phyloP scores from a whole-genome alignment of 2,888 invertebrate genomes.

The Globia sparganii region DNA sequence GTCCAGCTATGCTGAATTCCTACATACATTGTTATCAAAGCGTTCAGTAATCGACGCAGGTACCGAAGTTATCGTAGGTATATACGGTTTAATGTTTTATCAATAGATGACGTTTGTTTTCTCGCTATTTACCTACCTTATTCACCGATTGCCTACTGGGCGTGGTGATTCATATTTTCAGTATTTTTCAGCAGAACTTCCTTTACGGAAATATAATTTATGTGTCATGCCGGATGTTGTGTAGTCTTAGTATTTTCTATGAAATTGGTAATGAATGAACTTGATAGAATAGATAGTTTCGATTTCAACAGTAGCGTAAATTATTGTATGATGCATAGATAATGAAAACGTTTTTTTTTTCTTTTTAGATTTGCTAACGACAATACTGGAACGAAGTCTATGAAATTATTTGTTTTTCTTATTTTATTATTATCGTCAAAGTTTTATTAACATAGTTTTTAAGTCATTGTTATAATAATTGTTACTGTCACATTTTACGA shows the following conservation, averaged over 20 bases:
- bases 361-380: no score
- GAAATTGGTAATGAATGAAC: constrained; percentile 12
- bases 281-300: constrained; percentile 1
- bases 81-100: constrained; percentile 69
- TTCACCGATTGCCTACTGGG: constrained; percentile 51
- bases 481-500: no score
- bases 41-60: constrained; percentile 25
- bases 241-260: constrained; percentile 12
- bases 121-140: constrained; percentile 59
- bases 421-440: no score
- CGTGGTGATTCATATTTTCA: constrained; percentile 56
- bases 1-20: not conserved
- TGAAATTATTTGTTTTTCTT: no score
- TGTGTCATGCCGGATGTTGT: constrained; percentile 62
- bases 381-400: no score
- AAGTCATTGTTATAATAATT: no score
- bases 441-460: no score
- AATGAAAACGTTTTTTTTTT: not conserved
- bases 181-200: constrained; percentile 50
- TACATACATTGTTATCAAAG: constrained; percentile 13
- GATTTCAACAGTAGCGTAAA: constrained; percentile 16
- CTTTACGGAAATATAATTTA: constrained; percentile 45
- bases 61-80: constrained; percentile 34
- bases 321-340: not conserved
- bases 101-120: constrained; percentile 71